Evolutionary conservation across 2,113 vertebrate genomes (phyloP).

Genomic region (Pionites leucogaster): DNA sequence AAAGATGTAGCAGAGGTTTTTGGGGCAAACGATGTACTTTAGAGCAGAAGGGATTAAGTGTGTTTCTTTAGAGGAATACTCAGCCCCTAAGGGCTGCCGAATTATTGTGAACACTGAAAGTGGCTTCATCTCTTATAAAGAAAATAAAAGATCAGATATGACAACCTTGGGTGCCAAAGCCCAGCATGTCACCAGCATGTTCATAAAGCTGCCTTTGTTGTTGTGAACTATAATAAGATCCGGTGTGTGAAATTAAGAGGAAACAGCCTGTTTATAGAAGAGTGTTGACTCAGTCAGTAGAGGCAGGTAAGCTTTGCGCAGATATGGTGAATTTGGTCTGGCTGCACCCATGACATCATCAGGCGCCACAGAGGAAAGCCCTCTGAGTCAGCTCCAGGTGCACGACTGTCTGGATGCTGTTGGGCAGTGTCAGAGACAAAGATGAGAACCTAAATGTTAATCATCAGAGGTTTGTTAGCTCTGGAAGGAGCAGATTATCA

Average conservation of each 20-base stretch:
- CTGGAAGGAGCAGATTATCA: not conserved
- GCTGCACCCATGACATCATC: not conserved
- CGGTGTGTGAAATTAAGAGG: not conserved
- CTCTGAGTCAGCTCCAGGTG: conserved; percentile 18
- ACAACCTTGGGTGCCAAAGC: not conserved
- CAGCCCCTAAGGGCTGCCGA: not conserved
- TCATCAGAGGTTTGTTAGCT: not conserved
- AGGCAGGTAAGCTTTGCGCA: not conserved
- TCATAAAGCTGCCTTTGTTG: not conserved
- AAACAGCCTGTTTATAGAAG: not conserved
- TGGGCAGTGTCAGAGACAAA: not conserved
- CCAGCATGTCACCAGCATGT: rapidly evolving
- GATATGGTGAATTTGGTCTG: not conserved
- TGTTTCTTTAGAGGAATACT: not conserved
- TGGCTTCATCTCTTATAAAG: conserved; percentile 4
- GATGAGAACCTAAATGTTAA: not conserved
- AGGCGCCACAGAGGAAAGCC: not conserved
- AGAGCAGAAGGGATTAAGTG: not conserved
- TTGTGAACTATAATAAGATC: not conserved
- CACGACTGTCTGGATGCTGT: not conserved
- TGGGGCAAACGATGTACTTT: not conserved
- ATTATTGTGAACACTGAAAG: rapidly evolving
- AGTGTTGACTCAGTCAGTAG: not conserved
- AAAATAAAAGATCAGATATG: not conserved
- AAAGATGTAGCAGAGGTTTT: not conserved